Evolutionary conservation across 1,140 invertebrate genomes (phyloP).

Genomic region (Leptinotarsa defecta): DNA sequence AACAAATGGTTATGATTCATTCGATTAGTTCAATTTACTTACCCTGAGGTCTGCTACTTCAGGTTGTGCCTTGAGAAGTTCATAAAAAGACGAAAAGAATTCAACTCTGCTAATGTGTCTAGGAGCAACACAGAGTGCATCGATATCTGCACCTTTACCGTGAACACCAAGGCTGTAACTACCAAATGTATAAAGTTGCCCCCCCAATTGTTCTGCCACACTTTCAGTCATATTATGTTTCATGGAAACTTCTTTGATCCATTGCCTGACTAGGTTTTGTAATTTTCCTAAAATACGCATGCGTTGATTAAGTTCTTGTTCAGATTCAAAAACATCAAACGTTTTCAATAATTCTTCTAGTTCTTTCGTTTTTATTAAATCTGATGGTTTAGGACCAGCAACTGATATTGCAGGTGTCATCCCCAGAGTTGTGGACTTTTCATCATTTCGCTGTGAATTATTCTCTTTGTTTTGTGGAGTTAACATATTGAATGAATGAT

Average conservation of each 20-base stretch:
- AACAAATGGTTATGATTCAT: neutral
- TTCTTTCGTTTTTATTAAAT: slow-evolving; percentile 81
- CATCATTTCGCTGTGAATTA: slow-evolving; percentile 36
- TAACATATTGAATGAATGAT: too few species aligned
- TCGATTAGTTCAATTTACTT: slow-evolving; percentile 45
- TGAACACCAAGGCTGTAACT: slow-evolving; percentile 93
- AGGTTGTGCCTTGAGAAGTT: slow-evolving; percentile 83
- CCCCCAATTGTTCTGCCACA: slow-evolving; percentile 86
- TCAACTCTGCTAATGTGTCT: slow-evolving; percentile 91
- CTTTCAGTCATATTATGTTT: slow-evolving; percentile 86
- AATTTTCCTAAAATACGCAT: slow-evolving; percentile 83
- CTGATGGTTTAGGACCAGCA: slow-evolving; percentile 84
- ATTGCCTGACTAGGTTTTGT: slow-evolving; percentile 87
- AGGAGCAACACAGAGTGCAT: slow-evolving; percentile 96
- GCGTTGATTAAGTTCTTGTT: slow-evolving; percentile 87
- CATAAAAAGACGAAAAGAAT: slow-evolving; percentile 95
- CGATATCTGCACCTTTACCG: slow-evolving; percentile 97
- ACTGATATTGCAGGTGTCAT: slow-evolving; percentile 94
- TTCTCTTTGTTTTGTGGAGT: slow-evolving; percentile 42
- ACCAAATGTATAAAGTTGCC: slow-evolving; percentile 99
- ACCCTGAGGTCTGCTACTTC: slow-evolving; percentile 86
- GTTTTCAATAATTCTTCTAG: slow-evolving; percentile 81
- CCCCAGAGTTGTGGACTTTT: slow-evolving; percentile 64
- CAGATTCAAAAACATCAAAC: slow-evolving; percentile 89
- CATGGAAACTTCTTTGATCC: slow-evolving; percentile 88